Conservation (phyloP, 2,797 vertebrate genomes). For the Adelosebastes latens region DNA sequence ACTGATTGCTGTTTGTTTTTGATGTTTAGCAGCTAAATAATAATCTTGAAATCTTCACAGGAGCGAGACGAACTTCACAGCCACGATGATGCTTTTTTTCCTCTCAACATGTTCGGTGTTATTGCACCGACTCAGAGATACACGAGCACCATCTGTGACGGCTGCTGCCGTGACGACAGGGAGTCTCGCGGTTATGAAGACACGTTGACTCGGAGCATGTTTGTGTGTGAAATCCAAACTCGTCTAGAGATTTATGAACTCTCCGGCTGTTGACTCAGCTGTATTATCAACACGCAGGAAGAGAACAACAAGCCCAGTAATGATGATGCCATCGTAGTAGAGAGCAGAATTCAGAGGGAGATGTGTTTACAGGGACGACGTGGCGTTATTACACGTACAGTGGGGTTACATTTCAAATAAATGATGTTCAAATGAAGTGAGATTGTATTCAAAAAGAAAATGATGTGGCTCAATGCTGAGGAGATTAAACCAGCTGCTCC, state of each 20-base stretch:
- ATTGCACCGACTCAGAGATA: not conserved
- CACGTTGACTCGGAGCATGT: not conserved
- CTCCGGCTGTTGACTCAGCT: not conserved
- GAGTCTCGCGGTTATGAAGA: slow-evolving; percentile 5
- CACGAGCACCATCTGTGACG: not conserved
- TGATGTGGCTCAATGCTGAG: not conserved
- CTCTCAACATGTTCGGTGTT: not conserved
- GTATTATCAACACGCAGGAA: not conserved
- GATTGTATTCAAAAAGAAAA: too few species aligned
- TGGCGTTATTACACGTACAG: not conserved
- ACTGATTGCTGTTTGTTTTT: not conserved
- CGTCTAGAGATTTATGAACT: not conserved
- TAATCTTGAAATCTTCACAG: too few species aligned
- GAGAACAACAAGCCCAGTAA: not conserved
- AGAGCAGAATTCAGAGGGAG: not conserved
- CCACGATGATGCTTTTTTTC: not conserved
- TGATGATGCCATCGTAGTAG: not conserved
- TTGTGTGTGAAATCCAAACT: not conserved
- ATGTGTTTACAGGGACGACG: not conserved
- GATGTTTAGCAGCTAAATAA: too few species aligned
- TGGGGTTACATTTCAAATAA: not conserved
- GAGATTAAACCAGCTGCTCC: too few species aligned
- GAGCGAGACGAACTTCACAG: not conserved
- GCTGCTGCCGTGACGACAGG: not conserved
- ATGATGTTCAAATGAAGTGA: not conserved